Percentiles rank a stretch among this genome's conserved stretches.
Conservation (phyloP, 2,888 invertebrate species). For the Cheilosia urbana region DNA sequence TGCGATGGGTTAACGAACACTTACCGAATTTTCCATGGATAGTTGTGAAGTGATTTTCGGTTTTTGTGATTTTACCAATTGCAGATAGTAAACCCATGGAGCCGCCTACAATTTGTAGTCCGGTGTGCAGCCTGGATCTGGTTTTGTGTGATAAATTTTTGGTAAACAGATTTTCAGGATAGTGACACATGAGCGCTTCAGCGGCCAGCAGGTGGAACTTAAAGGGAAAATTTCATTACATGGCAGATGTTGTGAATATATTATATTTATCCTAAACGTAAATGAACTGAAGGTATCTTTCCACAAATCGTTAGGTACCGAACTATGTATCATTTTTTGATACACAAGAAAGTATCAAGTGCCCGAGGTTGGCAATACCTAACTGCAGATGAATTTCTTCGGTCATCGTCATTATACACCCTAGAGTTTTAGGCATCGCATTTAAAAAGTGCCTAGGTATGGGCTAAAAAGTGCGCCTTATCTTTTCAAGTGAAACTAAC, state of each 20-base stretch:
- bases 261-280: too few relatives aligned
- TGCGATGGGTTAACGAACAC: neutral
- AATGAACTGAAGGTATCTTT: too few relatives aligned
- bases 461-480: neutral
- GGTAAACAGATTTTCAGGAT: slow-evolving; percentile 81
- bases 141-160: slow-evolving; percentile 80
- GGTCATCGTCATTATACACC: too few relatives aligned
- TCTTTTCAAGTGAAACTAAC: neutral
- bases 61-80: slow-evolving; percentile 79
- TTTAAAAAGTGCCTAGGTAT: neutral
- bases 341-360: too few relatives aligned
- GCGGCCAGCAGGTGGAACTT: slow-evolving; percentile 82
- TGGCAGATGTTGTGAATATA: neutral
- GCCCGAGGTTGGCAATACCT: too few relatives aligned
- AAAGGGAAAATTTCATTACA: neutral
- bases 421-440: neutral
- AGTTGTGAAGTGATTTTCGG: slow-evolving; percentile 80
- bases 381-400: too few relatives aligned
- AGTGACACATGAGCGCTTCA: slow-evolving; percentile 82
- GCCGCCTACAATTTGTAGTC: slow-evolving; percentile 81
- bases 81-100: slow-evolving; percentile 80
- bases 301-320: too few relatives aligned
- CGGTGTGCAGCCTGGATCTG: slow-evolving; percentile 81
- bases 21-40: slow-evolving; percentile 81
- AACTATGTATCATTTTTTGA: too few relatives aligned